Evolutionary conservation across 2,888 invertebrate species (phyloP).

Genomic region (Drosophila demipolita): DNA sequence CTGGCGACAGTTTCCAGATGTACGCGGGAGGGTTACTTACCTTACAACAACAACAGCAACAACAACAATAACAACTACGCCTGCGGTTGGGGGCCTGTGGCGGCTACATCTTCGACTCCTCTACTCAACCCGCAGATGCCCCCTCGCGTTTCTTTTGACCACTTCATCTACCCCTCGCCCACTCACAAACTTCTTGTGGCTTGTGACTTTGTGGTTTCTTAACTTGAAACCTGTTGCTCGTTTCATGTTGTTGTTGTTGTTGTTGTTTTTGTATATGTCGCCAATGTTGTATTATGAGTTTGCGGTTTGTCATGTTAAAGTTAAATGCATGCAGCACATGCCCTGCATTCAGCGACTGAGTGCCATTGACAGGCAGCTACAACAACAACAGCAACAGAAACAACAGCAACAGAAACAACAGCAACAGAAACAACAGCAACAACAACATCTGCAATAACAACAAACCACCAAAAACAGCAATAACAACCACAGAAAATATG

Average conservation of each 20-base stretch:
- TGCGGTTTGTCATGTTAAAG: slow-evolving; percentile 81
- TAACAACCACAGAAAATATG: slow-evolving; percentile 40
- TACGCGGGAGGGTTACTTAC: slow-evolving; percentile 52
- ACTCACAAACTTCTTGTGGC: slow-evolving; percentile 34
- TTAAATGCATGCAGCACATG: slow-evolving; percentile 80
- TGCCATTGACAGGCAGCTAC: slow-evolving; percentile 72
- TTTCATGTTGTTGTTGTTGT: slow-evolving; percentile 19
- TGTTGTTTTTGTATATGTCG: slow-evolving; percentile 65
- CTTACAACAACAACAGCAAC: slow-evolving; percentile 8
- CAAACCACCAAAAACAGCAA: slow-evolving; percentile 20
- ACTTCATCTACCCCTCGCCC: not conserved
- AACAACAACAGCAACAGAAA: slow-evolving; percentile 38
- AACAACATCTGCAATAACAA: slow-evolving; percentile 31
- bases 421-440: slow-evolving; percentile 1
- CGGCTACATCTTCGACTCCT: slow-evolving; percentile 50
- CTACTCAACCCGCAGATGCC: slow-evolving; percentile 1
- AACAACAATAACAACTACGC: slow-evolving; percentile 34
- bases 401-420: slow-evolving; percentile 34
- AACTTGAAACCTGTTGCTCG: slow-evolving; percentile 70
- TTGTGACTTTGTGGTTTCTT: slow-evolving; percentile 63
- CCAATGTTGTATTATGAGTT: slow-evolving; percentile 76
- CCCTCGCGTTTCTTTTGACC: not conserved
- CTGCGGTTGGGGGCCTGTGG: slow-evolving; percentile 46
- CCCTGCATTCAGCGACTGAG: slow-evolving; percentile 78
- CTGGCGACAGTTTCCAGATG: slow-evolving; percentile 74